A percentile compares a stretch with the other conserved stretches of the same genome.
Conservation (phyloP, 2,797 vertebrate genomes). For the Dromococcyx pavoninus region DNA sequence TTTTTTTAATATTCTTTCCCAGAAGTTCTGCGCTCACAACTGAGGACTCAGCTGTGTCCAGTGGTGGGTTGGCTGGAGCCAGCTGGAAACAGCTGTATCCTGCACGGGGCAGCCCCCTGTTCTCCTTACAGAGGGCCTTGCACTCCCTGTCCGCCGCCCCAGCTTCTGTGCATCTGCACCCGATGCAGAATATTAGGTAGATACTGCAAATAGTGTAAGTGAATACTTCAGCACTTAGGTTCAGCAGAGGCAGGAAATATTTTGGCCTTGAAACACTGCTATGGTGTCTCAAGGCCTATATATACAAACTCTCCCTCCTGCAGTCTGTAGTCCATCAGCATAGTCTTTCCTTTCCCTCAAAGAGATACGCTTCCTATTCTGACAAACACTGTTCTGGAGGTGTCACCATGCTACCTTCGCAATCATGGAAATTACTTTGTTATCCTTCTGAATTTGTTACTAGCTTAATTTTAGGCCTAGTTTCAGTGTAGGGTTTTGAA, state of each 20-base stretch:
- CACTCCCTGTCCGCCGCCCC: too few relatives aligned
- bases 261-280: neutral
- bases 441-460: neutral
- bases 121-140: neutral
- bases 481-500: neutral
- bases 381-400: neutral
- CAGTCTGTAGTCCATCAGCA: neutral
- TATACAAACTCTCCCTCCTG: neutral
- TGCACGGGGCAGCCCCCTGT: fast-evolving
- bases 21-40: too few relatives aligned
- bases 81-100: fast-evolving
- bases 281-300: fast-evolving
- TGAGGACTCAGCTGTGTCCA: too few relatives aligned
- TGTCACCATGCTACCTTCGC: neutral
- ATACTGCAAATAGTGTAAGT: neutral
- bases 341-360: neutral
- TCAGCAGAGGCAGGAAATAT: neutral
- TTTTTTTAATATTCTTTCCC: neutral
- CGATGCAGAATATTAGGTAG: neutral
- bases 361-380: neutral
- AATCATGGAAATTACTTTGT: neutral
- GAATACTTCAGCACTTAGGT: neutral
- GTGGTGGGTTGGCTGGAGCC: fast-evolving
- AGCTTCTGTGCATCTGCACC: neutral
- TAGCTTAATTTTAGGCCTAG: neutral